phyloP scores from a whole-genome alignment of 2,797 vertebrate genomes.

The Setipinna tenuifilis region DNA sequence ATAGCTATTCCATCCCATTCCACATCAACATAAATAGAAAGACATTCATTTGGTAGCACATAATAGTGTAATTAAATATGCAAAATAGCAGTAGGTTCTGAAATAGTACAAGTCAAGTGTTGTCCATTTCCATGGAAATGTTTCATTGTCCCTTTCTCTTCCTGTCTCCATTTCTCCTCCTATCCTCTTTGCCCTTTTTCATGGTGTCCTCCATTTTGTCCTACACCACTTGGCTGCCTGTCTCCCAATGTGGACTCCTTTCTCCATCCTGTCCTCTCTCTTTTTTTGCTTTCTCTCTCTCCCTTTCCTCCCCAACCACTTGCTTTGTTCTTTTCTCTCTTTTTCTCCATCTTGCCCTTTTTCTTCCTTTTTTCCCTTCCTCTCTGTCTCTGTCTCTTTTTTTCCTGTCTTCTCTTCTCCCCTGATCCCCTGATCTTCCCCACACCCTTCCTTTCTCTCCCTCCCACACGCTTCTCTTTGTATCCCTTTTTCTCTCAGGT shows the following conservation, averaged over 20 bases:
- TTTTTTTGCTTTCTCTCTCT: neutral
- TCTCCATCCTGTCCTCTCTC: neutral
- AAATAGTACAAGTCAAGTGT: neutral
- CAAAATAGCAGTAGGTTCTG: conserved; percentile 9
- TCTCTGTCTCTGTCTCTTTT: conserved; percentile 16
- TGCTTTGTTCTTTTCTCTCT: conserved; percentile 10
- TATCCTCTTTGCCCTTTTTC: neutral
- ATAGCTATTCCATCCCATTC: neutral
- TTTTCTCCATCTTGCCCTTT: conserved; percentile 32
- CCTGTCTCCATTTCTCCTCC: neutral
- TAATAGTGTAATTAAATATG: conserved; percentile 3
- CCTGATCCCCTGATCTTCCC: conserved; percentile 23
- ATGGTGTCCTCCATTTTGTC: neutral
- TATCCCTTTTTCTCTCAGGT: conserved; percentile 70
- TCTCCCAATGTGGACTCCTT: neutral
- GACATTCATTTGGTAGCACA: neutral
- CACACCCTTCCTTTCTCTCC: conserved; percentile 24
- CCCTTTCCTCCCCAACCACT: neutral
- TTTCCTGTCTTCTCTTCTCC: neutral
- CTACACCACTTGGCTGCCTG: neutral
- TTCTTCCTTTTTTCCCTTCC: conserved; percentile 29
- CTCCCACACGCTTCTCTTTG: conserved; percentile 7
- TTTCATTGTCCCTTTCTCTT: conserved; percentile 26
- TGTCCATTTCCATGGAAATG: conserved; percentile 21
- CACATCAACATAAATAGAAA: neutral